Evolutionary conservation across 2,888 invertebrate genomes (phyloP).

Genomic region (Cabera pusaria): DNA sequence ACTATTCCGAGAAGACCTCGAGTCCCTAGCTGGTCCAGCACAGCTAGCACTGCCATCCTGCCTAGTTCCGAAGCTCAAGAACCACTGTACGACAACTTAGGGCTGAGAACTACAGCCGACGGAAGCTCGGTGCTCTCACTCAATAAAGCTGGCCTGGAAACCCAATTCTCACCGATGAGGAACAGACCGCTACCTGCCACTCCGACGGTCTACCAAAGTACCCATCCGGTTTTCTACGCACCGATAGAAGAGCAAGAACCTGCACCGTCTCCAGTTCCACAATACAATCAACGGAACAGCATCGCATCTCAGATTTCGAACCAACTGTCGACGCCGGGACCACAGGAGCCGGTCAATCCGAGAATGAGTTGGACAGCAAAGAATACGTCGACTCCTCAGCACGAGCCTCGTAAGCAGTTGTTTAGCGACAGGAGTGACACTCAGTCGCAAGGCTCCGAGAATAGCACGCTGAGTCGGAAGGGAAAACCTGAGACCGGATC

Average conservation of each 20-base stretch:
- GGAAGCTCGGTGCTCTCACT: constrained; percentile 92
- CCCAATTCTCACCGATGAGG: constrained; percentile 83
- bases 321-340: constrained; percentile 75
- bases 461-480: constrained; percentile 67
- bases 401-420: constrained; percentile 68
- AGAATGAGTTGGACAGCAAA: constrained; percentile 80
- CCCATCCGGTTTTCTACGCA: constrained; percentile 73
- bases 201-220: constrained; percentile 70
- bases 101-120: constrained; percentile 92
- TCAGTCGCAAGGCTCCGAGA: constrained; percentile 61
- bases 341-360: constrained; percentile 73
- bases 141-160: constrained; percentile 86
- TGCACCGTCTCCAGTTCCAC: constrained; percentile 75
- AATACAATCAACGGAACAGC: constrained; percentile 74
- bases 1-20: constrained; percentile 93
- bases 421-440: constrained; percentile 65
- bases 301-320: constrained; percentile 76
- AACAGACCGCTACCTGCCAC: constrained; percentile 86
- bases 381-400: constrained; percentile 73
- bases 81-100: constrained; percentile 94
- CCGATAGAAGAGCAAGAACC: constrained; percentile 82
- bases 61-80: constrained; percentile 84
- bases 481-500: constrained; percentile 82
- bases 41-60: constrained; percentile 80
- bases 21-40: constrained; percentile 91